Evolutionary conservation across 2,888 invertebrate genomes (phyloP).

Genomic region (Sthenelais limicola): DNA sequence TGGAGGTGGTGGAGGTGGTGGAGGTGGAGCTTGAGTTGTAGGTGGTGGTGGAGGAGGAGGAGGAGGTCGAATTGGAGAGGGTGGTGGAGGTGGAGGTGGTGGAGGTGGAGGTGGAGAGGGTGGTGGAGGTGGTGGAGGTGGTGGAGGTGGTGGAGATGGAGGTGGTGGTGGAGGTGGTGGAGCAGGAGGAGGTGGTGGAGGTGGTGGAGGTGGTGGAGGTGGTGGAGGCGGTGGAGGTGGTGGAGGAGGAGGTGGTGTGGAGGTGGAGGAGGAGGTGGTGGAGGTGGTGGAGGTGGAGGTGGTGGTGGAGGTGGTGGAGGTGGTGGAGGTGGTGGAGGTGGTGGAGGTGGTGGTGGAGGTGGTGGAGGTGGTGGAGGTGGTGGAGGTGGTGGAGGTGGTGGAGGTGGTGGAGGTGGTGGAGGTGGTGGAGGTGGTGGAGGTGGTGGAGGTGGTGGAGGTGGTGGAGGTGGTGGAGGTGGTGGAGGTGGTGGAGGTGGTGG

Average conservation of each 20-base stretch:
- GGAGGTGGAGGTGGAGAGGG: too few species aligned
- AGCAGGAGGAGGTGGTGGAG: too few species aligned
- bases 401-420: neutral
- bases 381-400: neutral
- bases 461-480: neutral
- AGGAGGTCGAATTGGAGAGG: too few species aligned
- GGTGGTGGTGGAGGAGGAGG: slow-evolving; percentile 6
- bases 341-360: neutral
- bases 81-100: too few species aligned
- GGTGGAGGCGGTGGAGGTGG: too few species aligned
- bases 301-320: neutral
- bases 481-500: neutral
- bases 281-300: neutral
- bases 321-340: neutral
- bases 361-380: neutral
- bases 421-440: neutral
- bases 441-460: neutral
- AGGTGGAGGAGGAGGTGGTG: slow-evolving; percentile 33
- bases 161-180: too few species aligned
- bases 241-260: too few species aligned
- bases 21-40: too few species aligned
- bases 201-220: too few species aligned
- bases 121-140: slow-evolving; percentile 39
- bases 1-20: slow-evolving; percentile 7
- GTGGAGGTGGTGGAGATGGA: too few species aligned